Evolutionary conservation across 2,113 vertebrate species (phyloP), one percentile per base, ranked within the genome.

Genomic region (Dryoscopus gambensis): DNA sequence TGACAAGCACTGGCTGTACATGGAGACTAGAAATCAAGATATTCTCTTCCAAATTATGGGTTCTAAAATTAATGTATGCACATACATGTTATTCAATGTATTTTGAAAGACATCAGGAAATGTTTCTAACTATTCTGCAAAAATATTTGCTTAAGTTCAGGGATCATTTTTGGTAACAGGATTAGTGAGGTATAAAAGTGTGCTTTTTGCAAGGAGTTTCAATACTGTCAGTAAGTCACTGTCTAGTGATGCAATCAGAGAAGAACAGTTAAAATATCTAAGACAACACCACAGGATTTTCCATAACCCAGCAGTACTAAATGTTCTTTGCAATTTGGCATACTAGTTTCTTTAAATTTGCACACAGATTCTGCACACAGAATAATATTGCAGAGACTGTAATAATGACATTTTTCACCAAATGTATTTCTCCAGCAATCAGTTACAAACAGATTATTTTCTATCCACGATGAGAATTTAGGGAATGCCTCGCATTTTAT

Each of bases 1-100:
- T 95, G 94, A 93, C 69, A 64, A 97, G 69, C 89, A 94, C 50
- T 88, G 55, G 83, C 68, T 97, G 33, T 56, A 94, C 44, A 79
- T 7, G n/a, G 68, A 94, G 87, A 93, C 82, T 62, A 93, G 81
- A 96, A 94, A 96, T 88, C 46, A 87, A 86, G 77, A 90, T 10
- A 5, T 57, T 87, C 28, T 69, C 80, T 93, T 90, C 55, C 87
- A 89, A 91, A 95, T 49, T 9, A 94, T 37, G 7, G 39, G 50
- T 52, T 95, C 73, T 83, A 30, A 83, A 85, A 70, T 68, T 30
- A 84, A 47, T 17, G 74, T 27, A 69, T 55, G 71, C 62, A 86
- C 39, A 71, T 78, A 39, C 46, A 71, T 71, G 37, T 64, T 69
- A 39, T 49, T 65, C 71, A 65, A 62, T 0, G n/a, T 68, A 68